Base-by-base conservation (phyloP, 2,797 vertebrate genomes). In the Capromys pilorides region DNA sequence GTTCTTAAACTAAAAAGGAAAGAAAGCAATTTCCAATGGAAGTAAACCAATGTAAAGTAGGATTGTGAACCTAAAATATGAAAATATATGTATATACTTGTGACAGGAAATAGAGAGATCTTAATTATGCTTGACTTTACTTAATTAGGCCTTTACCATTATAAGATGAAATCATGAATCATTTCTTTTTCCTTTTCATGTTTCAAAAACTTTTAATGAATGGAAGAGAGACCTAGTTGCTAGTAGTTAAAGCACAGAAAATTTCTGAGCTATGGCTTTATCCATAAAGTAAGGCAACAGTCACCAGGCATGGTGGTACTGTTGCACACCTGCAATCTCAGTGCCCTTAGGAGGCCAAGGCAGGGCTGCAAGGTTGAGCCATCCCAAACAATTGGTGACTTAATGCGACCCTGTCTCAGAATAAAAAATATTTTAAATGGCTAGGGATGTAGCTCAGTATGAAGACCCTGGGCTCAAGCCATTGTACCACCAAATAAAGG, bases 171-270 rank as follows among this genome's bases (percentile, higher is more conserved):
- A 78, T 66, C 31, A 75, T 69, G 36, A 8, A 24, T 49, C 19
- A 36, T 61, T 85, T 86, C 64, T 54, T 6, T 28, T 33, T 51
- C 49, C 26, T 62, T 87, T 33, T 59, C 57, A 10, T 80, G 77
- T 71, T 95, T 86, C 57, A 73, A n/a, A 66, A 80, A 71, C 62
- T 92, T 80, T 77, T 73, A 89, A 78, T 94, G 59, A 90, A 90
- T 79, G 83, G 78, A 18, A 31, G 66, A 64, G 10, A 77, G 33
- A 28, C 31, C 59, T 51, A 54, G 51, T 86, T 61, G 79, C 21
- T 77, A 81, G 45, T 62, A 90, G 64, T 82, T 54, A 86, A 51
- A 90, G 51, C 24, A 61, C n/a, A 28, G 24, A 83, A 86, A 92
- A 21, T 89, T 77, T 92, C 19, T 54, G 31, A 85, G 33, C 22